A percentile compares a stretch with the other conserved stretches of the same genome.
Evolutionary conservation across 1,140 invertebrate genomes (phyloP).

Genomic region (Helicoverpa armigera): DNA sequence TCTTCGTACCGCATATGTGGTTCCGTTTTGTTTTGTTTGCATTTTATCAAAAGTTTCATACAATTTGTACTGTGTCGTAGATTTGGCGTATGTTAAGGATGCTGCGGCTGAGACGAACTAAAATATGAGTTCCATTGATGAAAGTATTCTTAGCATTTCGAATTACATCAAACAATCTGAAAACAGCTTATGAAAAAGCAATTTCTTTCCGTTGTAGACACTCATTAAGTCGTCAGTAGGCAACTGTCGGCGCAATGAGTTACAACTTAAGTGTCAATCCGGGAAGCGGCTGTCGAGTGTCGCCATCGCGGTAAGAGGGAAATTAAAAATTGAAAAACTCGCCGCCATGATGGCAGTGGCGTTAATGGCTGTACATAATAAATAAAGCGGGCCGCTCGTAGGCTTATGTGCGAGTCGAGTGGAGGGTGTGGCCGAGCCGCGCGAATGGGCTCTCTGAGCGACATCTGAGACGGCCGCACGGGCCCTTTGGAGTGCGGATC

Average conservation of each 20-base stretch:
- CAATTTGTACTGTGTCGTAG: background rate
- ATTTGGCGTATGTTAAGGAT: background rate
- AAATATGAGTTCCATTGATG: background rate
- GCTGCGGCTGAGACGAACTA: background rate
- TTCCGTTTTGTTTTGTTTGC: too few relatives aligned
- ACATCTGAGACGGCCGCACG: conserved; percentile 82
- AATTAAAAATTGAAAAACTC: conserved; percentile 85
- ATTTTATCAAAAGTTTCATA: too few relatives aligned
- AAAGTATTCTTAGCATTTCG: background rate
- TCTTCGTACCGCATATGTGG: too few relatives aligned
- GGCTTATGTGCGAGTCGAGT: conserved; percentile 84
- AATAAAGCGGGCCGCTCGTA: conserved; percentile 82
- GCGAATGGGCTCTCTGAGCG: conserved; percentile 82
- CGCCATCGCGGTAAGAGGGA: conserved; percentile 71
- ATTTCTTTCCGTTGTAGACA: conserved; percentile 51
- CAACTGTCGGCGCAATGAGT: conserved; percentile 62
- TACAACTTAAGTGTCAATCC: conserved; percentile 78
- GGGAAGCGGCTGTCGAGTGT: conserved; percentile 71
- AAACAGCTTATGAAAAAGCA: conserved; percentile 8
- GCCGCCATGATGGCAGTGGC: conserved; percentile 82
- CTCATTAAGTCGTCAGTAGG: conserved; percentile 58
- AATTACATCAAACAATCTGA: conserved; percentile 7
- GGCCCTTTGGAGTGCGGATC: conserved; percentile 80
- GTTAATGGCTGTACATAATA: conserved; percentile 86
- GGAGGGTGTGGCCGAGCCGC: conserved; percentile 81